Percentiles rank a stretch among this genome's conserved stretches.
phyloP scores from a whole-genome alignment of 2,797 vertebrate genomes.

The Anisognathus igniventris region DNA sequence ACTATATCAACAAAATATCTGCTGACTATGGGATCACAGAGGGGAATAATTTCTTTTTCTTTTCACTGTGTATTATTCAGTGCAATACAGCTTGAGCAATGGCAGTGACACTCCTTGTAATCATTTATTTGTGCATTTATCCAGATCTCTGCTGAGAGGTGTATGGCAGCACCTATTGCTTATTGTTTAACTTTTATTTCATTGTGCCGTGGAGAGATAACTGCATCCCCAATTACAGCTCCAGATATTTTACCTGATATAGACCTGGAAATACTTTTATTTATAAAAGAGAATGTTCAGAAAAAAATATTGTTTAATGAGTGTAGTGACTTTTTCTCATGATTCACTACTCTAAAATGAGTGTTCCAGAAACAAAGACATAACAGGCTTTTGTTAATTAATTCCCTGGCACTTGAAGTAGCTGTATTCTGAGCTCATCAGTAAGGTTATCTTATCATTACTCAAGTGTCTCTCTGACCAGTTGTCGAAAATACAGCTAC shows the following conservation, averaged over 20 bases:
- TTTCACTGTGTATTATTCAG: constrained; percentile 34
- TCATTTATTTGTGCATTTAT: constrained; percentile 47
- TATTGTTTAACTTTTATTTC: constrained; percentile 38
- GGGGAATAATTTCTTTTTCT: constrained; percentile 31
- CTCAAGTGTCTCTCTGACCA: not conserved
- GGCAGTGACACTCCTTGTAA: not conserved
- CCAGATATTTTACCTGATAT: not conserved
- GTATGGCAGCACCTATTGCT: not conserved
- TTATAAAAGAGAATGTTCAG: not conserved
- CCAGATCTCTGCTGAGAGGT: not conserved
- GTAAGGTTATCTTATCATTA: not conserved
- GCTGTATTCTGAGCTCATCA: not conserved
- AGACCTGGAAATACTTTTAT: not conserved
- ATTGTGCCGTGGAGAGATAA: not conserved
- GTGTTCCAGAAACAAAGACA: not conserved
- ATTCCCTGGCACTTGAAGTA: not conserved
- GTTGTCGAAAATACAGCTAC: not conserved
- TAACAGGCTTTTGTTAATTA: not conserved
- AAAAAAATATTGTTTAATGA: not conserved
- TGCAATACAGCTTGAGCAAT: constrained; percentile 52
- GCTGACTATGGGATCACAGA: not conserved
- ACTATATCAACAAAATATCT: constrained; percentile 38
- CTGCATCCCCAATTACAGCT: not conserved
- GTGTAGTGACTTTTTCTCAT: not conserved
- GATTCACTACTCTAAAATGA: not conserved